Evolutionary conservation across 2,113 vertebrate genomes (phyloP), one percentile per base, ranked within the genome.

Genomic region (Percopsis transmontana): DNA sequence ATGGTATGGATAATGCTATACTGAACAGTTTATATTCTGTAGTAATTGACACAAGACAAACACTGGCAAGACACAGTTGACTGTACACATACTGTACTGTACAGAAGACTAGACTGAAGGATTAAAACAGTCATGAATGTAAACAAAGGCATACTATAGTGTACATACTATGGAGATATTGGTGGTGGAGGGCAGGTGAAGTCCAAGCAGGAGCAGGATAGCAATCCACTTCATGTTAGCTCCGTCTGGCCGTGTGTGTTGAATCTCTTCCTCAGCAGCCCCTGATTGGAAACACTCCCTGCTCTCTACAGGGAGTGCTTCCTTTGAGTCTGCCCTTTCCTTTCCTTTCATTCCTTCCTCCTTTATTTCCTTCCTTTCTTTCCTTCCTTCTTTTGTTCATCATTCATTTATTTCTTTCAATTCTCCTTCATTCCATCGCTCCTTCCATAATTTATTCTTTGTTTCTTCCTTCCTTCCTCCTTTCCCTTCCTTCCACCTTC

Each of bases 141-240:
- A 58, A 41, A 66, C 41, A 47, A 61, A 3, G n/a, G 45, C 47
- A 73, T 52, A 62, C 56, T 8, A 61, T 42, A 18, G 13, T 15
- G 38, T 86, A 90, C 90, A 41, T 89, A 91, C 91, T 73, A 68
- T 33, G 45, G 68, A 65, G 47, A 58, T 52, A 15, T 44, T 61
- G 59, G 61, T 51, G 42, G 82, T 76, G 24, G 72, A 68, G 16
- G 87, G 68, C 72, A 87, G 80, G 18, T 70, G 74, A 77, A 82
- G 76, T 52, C 81, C 21, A 42, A 89, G 69, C 71, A 90, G 67
- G 68, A 88, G 77, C 51, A 92, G 66, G 71, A 85, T 48, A 58
- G 47, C 65, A 50, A 77, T 70, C 89, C 85, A 87, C 80, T 88
- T 91, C 85, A 86, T 83, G 66, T 76, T 70, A 62, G 66, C 60